A percentile compares a stretch with the other conserved stretches of the same genome.
These are phyloP conservation scores for Drosophila pandora DNA, from an alignment of 1,140 invertebrate genomes.

Conservation along the genomic window DNA sequence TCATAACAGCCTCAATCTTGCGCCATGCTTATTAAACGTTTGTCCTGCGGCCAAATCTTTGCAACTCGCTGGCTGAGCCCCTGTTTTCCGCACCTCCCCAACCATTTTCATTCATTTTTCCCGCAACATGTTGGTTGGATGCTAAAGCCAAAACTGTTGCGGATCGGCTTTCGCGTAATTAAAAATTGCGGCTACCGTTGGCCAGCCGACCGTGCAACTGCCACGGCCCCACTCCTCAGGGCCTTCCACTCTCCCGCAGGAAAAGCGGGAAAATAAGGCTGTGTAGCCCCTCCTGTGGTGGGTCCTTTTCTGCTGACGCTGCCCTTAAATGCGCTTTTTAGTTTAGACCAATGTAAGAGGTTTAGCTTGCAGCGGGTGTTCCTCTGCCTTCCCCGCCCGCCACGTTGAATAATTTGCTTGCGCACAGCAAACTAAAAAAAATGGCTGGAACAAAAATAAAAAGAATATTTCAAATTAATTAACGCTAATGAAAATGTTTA, in stretches of 20 bases:
- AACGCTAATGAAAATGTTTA: slow-evolving; percentile 82
- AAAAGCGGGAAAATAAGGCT: slow-evolving; percentile 20
- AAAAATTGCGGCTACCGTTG: slow-evolving; percentile 70
- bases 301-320: slow-evolving; percentile 69
- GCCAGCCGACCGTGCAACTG: slow-evolving; percentile 26
- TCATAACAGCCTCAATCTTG: slow-evolving; percentile 23
- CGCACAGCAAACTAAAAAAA: slow-evolving; percentile 42
- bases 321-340: slow-evolving; percentile 70
- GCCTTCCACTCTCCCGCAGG: slow-evolving; percentile 10
- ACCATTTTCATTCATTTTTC: slow-evolving; percentile 26
- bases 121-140: slow-evolving; percentile 51
- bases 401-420: slow-evolving; percentile 71
- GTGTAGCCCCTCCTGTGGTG: slow-evolving; percentile 40
- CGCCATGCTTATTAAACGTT: slow-evolving; percentile 68
- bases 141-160: slow-evolving; percentile 75
- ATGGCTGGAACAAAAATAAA: slow-evolving; percentile 42
- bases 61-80: slow-evolving; percentile 43
- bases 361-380: slow-evolving; percentile 31
- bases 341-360: slow-evolving; percentile 71
- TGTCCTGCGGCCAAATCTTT: slow-evolving; percentile 68
- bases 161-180: slow-evolving; percentile 80
- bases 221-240: background rate
- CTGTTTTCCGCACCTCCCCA: slow-evolving; percentile 25
- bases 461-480: slow-evolving; percentile 81
- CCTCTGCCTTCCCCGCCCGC: background rate